These are phyloP conservation scores for Syngnathus typhle DNA, from an alignment of 2,113 vertebrate species.

Conservation along the genomic window DNA sequence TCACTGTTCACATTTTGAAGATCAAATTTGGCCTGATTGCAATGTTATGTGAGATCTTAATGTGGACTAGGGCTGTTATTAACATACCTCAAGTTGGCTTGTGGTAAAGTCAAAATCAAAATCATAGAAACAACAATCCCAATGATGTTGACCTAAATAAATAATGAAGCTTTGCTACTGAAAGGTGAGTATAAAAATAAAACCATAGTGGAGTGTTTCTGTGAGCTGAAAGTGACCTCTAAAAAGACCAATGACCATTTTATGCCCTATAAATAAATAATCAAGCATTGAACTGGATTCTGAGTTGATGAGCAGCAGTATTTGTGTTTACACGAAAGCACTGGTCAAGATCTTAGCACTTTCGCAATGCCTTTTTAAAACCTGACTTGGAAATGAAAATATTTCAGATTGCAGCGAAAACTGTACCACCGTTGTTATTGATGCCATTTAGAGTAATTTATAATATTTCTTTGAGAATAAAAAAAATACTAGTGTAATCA, in stretches of 20 bases:
- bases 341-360: background rate
- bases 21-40: background rate
- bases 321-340: background rate
- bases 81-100: background rate
- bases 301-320: background rate
- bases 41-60: background rate
- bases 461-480: background rate
- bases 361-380: background rate
- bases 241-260: background rate
- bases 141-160: background rate
- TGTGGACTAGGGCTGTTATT: background rate
- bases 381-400: background rate
- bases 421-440: background rate
- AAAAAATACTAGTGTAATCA: too few relatives aligned
- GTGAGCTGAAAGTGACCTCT: background rate
- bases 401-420: background rate
- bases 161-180: background rate
- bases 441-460: background rate
- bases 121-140: background rate
- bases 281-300: background rate
- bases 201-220: background rate
- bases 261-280: background rate
- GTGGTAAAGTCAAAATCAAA: conserved; percentile 4
- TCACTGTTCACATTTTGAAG: background rate
- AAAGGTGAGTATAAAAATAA: conserved; percentile 5